Evolutionary conservation across 2,797 vertebrate genomes (phyloP).

Genomic region (Kryptopterus vitreolus): DNA sequence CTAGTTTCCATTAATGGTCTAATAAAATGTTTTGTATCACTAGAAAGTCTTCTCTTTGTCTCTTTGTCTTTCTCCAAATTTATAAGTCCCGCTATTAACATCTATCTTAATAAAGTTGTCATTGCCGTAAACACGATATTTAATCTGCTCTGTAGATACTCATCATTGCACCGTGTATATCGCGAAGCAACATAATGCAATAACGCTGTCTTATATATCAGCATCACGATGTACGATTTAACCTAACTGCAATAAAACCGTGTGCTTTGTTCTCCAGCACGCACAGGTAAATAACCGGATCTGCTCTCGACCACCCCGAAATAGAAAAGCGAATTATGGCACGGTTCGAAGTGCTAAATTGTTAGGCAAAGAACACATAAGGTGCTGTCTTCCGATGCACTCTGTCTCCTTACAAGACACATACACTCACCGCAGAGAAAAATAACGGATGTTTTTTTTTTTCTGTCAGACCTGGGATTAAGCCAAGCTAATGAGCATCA

Average conservation of each 20-base stretch:
- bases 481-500: conserved; percentile 36
- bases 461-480: neutral
- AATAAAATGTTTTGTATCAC: no score
- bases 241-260: neutral
- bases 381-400: neutral
- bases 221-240: neutral
- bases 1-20: no score
- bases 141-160: neutral
- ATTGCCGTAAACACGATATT: neutral
- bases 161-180: no score
- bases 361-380: neutral
- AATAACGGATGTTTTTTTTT: neutral
- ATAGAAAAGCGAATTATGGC: conserved; percentile 13
- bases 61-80: no score
- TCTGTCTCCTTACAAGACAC: conserved; percentile 22
- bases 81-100: neutral
- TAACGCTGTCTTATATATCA: neutral
- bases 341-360: neutral
- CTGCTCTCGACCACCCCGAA: conserved; percentile 1
- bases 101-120: neutral
- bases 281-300: neutral
- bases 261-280: neutral
- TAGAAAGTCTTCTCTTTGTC: no score
- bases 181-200: neutral
- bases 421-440: neutral